Base-by-base conservation (phyloP, 2,113 vertebrate species). In the Penelope pileata region DNA sequence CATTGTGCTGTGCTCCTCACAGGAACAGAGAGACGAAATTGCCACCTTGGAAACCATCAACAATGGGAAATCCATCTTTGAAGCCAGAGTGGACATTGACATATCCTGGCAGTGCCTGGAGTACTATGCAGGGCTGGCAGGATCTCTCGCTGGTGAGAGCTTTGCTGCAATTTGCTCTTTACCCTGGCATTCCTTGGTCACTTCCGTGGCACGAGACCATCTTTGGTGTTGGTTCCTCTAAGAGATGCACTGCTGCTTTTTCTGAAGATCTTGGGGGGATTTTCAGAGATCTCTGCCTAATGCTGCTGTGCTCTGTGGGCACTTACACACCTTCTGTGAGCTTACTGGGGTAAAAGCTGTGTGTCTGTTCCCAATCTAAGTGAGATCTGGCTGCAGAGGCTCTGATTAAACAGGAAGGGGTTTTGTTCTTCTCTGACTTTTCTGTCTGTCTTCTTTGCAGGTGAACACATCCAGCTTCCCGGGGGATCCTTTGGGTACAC, bases 61-160 rank as follows among this genome's bases (percentile, higher is more conserved):
- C 96, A 99, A 99, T 4, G 99, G 99, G 36, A 99, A 99, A 86
- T 98, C 99, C 36, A 98, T 99, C 95, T 98, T 98, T 8, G 99
- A 99, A 96, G 99, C 99, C 14, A 93, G 96, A 85, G 96, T 97
- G 88, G 99, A 99, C 68, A 96, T 99, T 0, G 99, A 99, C 6
- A 7, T 97, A 14, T 97, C 98, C 50, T 99, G 99, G 99, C 98
- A 99, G 97, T 97, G 94, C 94, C 96, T 99, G 62, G 99, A 99
- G 88, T 99, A 99, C 94, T 99, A 98, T 0, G 99, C 99, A 9
- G 99, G 99, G 17, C 83, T 99, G 95, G 99, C 99, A 32, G 98
- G 97, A 1, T 98, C 98, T 32, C 97, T 99, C 42, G 96, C 99
- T 74, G 99, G 99, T 99, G 91, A 93, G 97, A n/a, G 67, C 0